Evolutionary conservation across 2,113 vertebrate genomes (phyloP).

Genomic region (Pteropus alecto): DNA sequence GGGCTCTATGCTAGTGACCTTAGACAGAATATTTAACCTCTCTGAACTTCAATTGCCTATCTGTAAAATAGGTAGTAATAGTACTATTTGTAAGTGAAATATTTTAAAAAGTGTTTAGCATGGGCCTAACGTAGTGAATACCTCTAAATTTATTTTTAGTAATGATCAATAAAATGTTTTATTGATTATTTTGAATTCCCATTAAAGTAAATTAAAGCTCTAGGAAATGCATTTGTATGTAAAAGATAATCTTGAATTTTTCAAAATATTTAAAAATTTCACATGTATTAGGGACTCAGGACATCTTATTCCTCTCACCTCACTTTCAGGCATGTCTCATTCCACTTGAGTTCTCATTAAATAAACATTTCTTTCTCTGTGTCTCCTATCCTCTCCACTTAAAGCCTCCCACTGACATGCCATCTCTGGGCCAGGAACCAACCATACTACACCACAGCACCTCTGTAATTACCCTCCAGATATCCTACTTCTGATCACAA

Average conservation of each 20-base stretch:
- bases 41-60: background rate
- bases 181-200: background rate
- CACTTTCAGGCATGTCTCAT: background rate
- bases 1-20: background rate
- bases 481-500: background rate
- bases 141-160: background rate
- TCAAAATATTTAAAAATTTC: background rate
- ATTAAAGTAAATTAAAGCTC: background rate
- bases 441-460: background rate
- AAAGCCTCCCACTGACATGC: background rate
- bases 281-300: background rate
- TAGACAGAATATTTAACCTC: background rate
- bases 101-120: background rate
- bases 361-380: background rate
- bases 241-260: background rate
- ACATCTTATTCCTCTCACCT: background rate
- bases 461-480: background rate
- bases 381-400: background rate
- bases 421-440: background rate
- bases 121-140: background rate
- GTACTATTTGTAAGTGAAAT: background rate
- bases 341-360: background rate
- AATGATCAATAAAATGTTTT: background rate
- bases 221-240: background rate
- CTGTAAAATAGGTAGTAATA: background rate